These are phyloP conservation scores for Pelecanus crispus DNA, from an alignment of 2,113 vertebrate species.

Conservation along the genomic window DNA sequence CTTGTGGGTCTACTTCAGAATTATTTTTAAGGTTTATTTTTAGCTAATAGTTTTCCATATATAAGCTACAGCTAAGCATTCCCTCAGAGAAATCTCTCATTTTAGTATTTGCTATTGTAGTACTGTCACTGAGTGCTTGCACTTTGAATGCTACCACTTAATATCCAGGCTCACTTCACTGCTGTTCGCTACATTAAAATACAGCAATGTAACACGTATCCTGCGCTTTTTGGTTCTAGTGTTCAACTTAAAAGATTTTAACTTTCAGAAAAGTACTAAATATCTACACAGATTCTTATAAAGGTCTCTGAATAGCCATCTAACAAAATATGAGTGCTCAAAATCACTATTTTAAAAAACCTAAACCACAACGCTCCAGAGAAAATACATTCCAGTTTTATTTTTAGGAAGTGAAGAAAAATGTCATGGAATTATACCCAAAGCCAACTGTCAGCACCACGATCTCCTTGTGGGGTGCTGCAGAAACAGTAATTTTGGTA, in stretches of 20 bases:
- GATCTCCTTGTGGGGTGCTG: background rate
- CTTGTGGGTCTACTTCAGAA: background rate
- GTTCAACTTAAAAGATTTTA: background rate
- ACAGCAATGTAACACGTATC: background rate
- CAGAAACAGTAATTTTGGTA: background rate
- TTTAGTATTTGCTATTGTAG: background rate
- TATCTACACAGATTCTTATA: background rate
- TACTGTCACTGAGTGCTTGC: background rate
- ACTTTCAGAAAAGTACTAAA: background rate
- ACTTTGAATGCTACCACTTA: background rate
- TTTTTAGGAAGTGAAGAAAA: constrained; percentile 9
- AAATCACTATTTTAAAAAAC: background rate
- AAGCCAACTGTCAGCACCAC: background rate
- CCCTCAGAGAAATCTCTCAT: background rate
- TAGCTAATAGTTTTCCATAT: background rate
- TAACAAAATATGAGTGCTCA: background rate
- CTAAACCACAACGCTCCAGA: background rate
- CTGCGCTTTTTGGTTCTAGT: background rate
- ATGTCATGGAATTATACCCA: background rate
- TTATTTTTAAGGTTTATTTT: constrained; percentile 33
- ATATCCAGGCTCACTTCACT: background rate
- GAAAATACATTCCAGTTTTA: background rate
- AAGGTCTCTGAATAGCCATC: background rate
- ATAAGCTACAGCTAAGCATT: background rate
- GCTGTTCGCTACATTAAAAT: background rate